Conservation (phyloP, 2,888 invertebrate species). For the Strigamia transsilvanica region DNA sequence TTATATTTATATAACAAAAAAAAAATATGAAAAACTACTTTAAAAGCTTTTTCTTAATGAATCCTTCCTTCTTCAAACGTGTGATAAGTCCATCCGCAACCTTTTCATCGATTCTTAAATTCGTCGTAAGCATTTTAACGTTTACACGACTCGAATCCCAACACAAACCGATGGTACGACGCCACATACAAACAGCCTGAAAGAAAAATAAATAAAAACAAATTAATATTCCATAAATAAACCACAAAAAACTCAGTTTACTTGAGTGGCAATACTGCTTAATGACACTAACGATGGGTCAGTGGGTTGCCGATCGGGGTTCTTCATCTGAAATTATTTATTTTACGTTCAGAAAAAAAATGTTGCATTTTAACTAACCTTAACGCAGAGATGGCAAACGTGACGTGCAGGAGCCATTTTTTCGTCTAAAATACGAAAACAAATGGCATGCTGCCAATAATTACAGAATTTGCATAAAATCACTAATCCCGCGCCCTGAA, state of each 20-base stretch:
- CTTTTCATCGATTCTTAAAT: neutral
- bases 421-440: constrained; percentile 61
- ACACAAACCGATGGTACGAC: neutral
- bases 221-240: neutral
- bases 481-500: constrained; percentile 65
- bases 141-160: neutral
- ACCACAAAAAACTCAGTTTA: neutral
- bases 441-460: constrained; percentile 65
- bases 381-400: constrained; percentile 41
- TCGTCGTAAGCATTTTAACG: no score
- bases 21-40: neutral
- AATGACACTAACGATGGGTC: neutral
- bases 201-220: neutral
- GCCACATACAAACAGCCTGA: constrained; percentile 38
- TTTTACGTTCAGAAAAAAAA: no score
- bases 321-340: neutral
- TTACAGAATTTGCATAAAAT: constrained; percentile 64
- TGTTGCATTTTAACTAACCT: neutral
- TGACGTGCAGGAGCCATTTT: constrained; percentile 17
- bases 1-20: no score
- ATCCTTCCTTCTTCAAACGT: constrained; percentile 39
- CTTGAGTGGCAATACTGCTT: neutral
- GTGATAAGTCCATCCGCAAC: neutral
- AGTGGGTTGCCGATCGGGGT: constrained; percentile 4
- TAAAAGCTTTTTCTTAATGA: constrained; percentile 16